A percentile compares a stretch with the other conserved stretches of the same genome.
Conservation (phyloP, 2,888 invertebrate species). For the Lissocephala sabroskyi region DNA sequence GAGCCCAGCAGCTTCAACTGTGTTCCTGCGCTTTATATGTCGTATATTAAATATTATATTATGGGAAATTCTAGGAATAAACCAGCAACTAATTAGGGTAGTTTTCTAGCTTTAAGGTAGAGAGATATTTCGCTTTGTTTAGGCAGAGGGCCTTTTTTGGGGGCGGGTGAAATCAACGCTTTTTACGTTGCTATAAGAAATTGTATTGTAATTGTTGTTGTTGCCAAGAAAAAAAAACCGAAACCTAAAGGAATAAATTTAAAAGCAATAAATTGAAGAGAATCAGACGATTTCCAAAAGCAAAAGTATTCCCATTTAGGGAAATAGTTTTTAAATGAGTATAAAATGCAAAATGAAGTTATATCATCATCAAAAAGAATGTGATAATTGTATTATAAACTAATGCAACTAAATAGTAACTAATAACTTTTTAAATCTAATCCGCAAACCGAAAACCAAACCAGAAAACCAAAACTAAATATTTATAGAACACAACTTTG, state of each 20-base stretch:
- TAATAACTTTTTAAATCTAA: slow-evolving; percentile 19
- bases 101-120: too few species aligned
- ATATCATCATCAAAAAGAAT: slow-evolving; percentile 64
- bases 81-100: too few species aligned
- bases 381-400: slow-evolving; percentile 62
- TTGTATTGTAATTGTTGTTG: slow-evolving; percentile 17
- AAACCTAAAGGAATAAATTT: slow-evolving; percentile 3
- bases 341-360: slow-evolving; percentile 22
- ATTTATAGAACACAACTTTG: slow-evolving; percentile 1
- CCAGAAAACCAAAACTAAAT: background rate
- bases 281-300: slow-evolving; percentile 25
- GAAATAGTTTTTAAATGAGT: slow-evolving; percentile 22
- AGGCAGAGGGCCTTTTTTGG: too few species aligned
- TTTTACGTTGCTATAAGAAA: slow-evolving; percentile 3
- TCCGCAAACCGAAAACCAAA: slow-evolving; percentile 13
- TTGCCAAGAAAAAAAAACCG: background rate
- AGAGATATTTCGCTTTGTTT: too few species aligned
- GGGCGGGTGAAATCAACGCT: slow-evolving; percentile 4
- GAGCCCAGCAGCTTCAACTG: slow-evolving; percentile 34
- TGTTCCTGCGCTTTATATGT: slow-evolving; percentile 54
- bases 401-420: slow-evolving; percentile 54
- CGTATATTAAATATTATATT: slow-evolving; percentile 13
- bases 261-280: slow-evolving; percentile 6
- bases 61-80: too few species aligned
- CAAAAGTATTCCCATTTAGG: slow-evolving; percentile 26